Conservation (phyloP, 2,888 invertebrate species). For the Parochlus steinenii region DNA sequence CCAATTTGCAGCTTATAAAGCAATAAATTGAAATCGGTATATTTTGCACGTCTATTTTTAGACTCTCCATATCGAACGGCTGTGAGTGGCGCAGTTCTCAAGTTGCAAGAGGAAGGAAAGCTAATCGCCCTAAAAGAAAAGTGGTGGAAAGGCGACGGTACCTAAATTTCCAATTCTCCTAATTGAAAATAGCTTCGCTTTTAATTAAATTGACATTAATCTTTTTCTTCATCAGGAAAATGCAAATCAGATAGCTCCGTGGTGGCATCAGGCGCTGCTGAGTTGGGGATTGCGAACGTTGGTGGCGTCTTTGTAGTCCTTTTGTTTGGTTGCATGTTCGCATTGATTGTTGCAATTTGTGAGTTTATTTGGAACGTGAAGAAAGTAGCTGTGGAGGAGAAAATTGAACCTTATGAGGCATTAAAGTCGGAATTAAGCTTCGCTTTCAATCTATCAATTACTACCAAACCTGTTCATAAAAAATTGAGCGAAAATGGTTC, state of each 20-base stretch:
- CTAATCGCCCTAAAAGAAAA: slow-evolving; percentile 66
- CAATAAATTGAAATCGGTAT: slow-evolving; percentile 1
- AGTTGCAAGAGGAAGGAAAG: slow-evolving; percentile 76
- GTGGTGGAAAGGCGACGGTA: slow-evolving; percentile 72
- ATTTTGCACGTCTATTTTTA: too few relatives aligned
- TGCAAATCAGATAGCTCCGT: slow-evolving; percentile 2
- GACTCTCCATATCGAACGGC: slow-evolving; percentile 60
- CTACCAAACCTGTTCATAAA: slow-evolving; percentile 47
- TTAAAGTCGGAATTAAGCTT: slow-evolving; percentile 52
- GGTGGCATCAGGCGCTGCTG: slow-evolving; percentile 16
- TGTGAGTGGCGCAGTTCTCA: slow-evolving; percentile 75
- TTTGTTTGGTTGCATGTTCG: slow-evolving; percentile 50
- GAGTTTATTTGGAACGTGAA: slow-evolving; percentile 78
- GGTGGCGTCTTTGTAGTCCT: slow-evolving; percentile 85
- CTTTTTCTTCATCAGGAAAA: background rate
- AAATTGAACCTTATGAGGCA: slow-evolving; percentile 53
- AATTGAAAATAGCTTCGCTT: background rate
- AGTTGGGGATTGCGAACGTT: slow-evolving; percentile 43
- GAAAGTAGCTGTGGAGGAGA: slow-evolving; percentile 57
- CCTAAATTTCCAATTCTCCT: background rate
- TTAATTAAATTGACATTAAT: background rate
- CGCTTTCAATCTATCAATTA: slow-evolving; percentile 52
- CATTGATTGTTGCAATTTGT: slow-evolving; percentile 54
- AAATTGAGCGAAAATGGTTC: slow-evolving; percentile 7
- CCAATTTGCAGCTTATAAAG: too few relatives aligned